Percentiles rank a stretch among this genome's conserved stretches.
Conservation (phyloP, 2,888 invertebrate genomes). For the Druceiella hillmani region DNA sequence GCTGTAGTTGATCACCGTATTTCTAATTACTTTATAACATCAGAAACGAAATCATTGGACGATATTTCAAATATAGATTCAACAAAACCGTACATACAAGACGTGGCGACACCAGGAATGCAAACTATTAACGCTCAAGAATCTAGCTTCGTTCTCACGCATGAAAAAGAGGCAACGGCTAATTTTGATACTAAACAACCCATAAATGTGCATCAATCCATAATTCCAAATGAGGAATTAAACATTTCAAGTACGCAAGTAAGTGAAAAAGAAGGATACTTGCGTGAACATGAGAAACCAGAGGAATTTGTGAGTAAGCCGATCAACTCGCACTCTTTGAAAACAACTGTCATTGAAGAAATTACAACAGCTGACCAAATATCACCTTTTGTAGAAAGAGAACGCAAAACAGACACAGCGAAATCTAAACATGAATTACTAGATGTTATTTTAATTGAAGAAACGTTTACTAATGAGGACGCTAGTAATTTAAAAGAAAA, state of each 20-base stretch:
- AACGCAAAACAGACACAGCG: slow-evolving; percentile 31
- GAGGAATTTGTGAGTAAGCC: slow-evolving; percentile 29
- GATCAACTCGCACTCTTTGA: slow-evolving; percentile 35
- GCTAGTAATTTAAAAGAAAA: slow-evolving; percentile 46
- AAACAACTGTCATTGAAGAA: slow-evolving; percentile 40
- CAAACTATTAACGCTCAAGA: slow-evolving; percentile 61
- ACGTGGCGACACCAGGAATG: slow-evolving; percentile 40
- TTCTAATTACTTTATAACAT: slow-evolving; percentile 55
- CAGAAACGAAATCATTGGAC: slow-evolving; percentile 46
- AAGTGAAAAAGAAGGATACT: slow-evolving; percentile 59
- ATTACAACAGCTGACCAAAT: slow-evolving; percentile 41
- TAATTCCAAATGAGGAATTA: slow-evolving; percentile 57
- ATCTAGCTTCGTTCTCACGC: slow-evolving; percentile 53
- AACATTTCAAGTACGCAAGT: slow-evolving; percentile 56
- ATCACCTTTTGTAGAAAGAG: slow-evolving; percentile 29
- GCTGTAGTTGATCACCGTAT: slow-evolving; percentile 57
- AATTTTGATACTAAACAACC: slow-evolving; percentile 31
- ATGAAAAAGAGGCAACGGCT: slow-evolving; percentile 58
- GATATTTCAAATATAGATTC: slow-evolving; percentile 45
- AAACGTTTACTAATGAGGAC: slow-evolving; percentile 48
- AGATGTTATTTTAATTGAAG: slow-evolving; percentile 38
- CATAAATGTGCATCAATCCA: slow-evolving; percentile 39
- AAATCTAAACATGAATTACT: slow-evolving; percentile 34
- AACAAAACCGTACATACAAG: slow-evolving; percentile 41
- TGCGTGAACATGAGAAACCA: slow-evolving; percentile 35